phyloP scores from a whole-genome alignment of 1,140 invertebrate species.

The Pseudomyrmex pallidus region DNA sequence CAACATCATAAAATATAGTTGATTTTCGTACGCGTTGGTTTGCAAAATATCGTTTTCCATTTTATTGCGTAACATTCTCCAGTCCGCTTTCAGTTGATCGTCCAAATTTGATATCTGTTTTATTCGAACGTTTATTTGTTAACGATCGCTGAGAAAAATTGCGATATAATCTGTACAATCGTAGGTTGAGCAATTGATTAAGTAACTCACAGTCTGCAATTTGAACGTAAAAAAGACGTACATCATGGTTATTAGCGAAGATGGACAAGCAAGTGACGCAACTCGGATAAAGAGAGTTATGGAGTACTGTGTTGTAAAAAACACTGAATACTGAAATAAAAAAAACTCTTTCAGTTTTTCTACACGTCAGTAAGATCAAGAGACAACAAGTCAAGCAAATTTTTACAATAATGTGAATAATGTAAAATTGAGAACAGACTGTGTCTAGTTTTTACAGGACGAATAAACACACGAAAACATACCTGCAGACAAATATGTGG shows the following conservation, averaged over 20 bases:
- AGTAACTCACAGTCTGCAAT: constrained; percentile 20
- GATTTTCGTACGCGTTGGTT: neutral
- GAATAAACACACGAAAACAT: neutral
- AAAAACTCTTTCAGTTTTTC: too few relatives aligned
- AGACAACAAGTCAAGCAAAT: too few relatives aligned
- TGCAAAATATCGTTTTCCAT: constrained; percentile 45
- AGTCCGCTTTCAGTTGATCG: constrained; percentile 12
- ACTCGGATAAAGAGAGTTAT: constrained; percentile 10
- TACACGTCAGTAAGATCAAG: too few relatives aligned
- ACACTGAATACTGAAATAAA: constrained; percentile 17
- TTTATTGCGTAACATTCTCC: constrained; percentile 13
- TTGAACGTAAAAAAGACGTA: constrained; percentile 9
- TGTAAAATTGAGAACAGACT: too few relatives aligned
- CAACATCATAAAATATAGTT: neutral
- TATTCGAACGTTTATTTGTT: neutral
- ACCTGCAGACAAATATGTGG: constrained; percentile 3
- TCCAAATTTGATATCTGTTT: constrained; percentile 26
- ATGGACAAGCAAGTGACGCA: neutral
- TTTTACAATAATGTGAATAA: too few relatives aligned
- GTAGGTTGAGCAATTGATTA: too few relatives aligned
- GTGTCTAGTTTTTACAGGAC: too few relatives aligned
- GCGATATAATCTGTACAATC: too few relatives aligned
- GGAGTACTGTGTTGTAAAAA: constrained; percentile 4
- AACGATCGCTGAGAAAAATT: too few relatives aligned
- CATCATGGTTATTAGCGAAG: neutral